These are phyloP conservation scores for Lanistes nyassanus DNA, from an alignment of 1,140 invertebrate species.

Conservation along the genomic window DNA sequence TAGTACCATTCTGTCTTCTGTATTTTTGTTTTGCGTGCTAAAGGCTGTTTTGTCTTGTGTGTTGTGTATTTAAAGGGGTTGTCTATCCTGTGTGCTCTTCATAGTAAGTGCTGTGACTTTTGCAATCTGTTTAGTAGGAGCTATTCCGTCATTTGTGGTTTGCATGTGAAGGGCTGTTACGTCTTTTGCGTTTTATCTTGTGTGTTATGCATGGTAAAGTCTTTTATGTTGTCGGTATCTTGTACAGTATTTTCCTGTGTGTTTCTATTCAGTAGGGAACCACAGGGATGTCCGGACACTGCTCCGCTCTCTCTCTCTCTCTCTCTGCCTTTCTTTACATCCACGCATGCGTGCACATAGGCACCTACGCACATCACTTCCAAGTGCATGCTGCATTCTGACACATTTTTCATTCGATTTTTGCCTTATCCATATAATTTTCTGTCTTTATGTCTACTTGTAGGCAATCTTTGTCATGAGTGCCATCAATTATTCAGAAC, in stretches of 20 bases:
- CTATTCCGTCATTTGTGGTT: background rate
- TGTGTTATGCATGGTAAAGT: background rate
- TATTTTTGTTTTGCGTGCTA: too few species aligned
- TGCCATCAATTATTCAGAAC: conserved; percentile 70
- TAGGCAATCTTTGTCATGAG: conserved; percentile 74
- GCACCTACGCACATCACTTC: background rate
- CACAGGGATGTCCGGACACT: background rate
- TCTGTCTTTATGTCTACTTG: conserved; percentile 37
- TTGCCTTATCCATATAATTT: background rate
- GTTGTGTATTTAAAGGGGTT: too few species aligned
- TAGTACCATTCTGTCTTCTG: too few species aligned
- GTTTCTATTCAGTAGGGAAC: background rate
- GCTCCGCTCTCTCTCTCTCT: conserved; percentile 7
- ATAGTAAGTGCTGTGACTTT: background rate
- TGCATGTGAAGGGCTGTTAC: background rate
- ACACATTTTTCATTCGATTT: background rate
- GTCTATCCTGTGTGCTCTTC: too few species aligned
- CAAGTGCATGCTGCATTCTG: too few species aligned
- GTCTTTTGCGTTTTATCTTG: background rate
- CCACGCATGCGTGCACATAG: background rate
- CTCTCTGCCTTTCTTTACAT: background rate
- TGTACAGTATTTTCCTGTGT: background rate
- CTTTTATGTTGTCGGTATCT: background rate
- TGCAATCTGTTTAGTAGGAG: background rate
- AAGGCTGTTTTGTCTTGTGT: too few species aligned